These are phyloP conservation scores for Bombus waltoni DNA, from an alignment of 1,140 invertebrate species.

Conservation along the genomic window DNA sequence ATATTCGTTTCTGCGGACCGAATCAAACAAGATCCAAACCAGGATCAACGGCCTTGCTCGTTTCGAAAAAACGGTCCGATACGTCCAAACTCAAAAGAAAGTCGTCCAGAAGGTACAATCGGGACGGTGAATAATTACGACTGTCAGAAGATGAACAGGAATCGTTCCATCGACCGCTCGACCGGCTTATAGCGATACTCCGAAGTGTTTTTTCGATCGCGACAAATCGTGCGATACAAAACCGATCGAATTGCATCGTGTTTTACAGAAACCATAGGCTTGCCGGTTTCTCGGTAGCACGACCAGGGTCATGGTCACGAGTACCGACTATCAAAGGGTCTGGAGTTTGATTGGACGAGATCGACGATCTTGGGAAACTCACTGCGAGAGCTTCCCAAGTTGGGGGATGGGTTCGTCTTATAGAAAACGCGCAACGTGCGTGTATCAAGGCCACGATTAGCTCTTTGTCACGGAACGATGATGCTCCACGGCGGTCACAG, in stretches of 20 bases:
- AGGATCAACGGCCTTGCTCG: neutral
- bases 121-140: neutral
- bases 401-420: neutral
- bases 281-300: neutral
- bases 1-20: neutral
- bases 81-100: neutral
- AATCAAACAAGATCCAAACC: neutral
- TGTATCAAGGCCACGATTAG: conserved; percentile 37
- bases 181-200: too few relatives aligned
- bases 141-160: neutral
- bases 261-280: neutral
- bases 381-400: neutral
- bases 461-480: conserved; percentile 26
- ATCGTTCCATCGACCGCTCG: too few relatives aligned
- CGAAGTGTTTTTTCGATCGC: too few relatives aligned
- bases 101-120: too few relatives aligned
- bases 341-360: neutral
- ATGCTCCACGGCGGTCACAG: conserved; percentile 1
- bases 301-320: conserved; percentile 23
- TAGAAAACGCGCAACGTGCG: neutral
- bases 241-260: neutral
- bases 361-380: neutral
- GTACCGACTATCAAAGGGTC: neutral
- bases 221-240: neutral
- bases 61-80: neutral